These are phyloP conservation scores for Crotophaga sulcirostris DNA, from an alignment of 2,113 vertebrate genomes.

Conservation along the genomic window DNA sequence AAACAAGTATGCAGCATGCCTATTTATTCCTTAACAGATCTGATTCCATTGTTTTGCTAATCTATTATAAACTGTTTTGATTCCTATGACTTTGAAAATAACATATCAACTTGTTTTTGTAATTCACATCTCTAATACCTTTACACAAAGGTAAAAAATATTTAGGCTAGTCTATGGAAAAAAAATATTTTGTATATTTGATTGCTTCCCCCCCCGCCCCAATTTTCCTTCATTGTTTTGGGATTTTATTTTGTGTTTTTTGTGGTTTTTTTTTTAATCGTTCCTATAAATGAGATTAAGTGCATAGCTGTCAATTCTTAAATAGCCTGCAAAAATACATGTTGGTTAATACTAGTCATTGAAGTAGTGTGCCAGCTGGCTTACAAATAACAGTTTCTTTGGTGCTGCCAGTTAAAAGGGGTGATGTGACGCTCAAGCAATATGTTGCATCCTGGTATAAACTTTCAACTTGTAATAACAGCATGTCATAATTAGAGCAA, in stretches of 20 bases:
- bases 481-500: not conserved
- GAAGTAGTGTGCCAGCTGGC: not conserved
- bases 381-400: not conserved
- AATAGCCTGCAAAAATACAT: not conserved
- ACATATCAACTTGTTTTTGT: not conserved
- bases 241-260: not conserved
- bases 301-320: not conserved
- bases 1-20: not conserved
- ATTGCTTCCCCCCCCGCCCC: accelerated
- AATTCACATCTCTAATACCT: not conserved
- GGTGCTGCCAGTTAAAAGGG: not conserved
- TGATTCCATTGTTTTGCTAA: not conserved
- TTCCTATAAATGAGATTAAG: not conserved
- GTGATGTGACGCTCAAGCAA: not conserved
- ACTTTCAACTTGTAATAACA: not conserved
- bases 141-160: not conserved
- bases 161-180: not conserved
- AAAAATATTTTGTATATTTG: not conserved
- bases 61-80: not conserved
- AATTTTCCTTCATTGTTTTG: not conserved
- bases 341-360: not conserved
- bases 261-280: not conserved
- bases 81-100: not conserved
- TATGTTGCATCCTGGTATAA: not conserved
- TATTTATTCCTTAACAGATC: not conserved